Base-by-base conservation (phyloP, 2,797 vertebrate species). In the Coendou prehensilis region DNA sequence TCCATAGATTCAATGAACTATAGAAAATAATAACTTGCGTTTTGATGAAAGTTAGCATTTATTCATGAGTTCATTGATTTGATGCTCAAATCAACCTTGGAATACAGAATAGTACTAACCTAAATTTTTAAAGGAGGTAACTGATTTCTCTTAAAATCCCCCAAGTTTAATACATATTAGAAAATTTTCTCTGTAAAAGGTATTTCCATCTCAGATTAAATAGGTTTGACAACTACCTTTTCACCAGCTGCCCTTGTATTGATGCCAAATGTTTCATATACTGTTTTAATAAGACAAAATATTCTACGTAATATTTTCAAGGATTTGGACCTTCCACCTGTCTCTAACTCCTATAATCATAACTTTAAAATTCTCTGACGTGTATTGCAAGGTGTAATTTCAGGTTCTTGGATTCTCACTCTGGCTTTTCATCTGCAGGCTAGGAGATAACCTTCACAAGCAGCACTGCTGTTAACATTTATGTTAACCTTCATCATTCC, bases 391-490 rank as follows among this genome's bases (percentile, higher is more conserved):
- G 50, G 80, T 94, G 1, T 87, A 95, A 96, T 98, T 97, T 95
- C 15, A 20, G 9, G 7, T 91, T 83, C 50, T 95, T 28, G n/a
- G 33, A 45, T 67, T 78, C 54, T 94, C 18, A 11, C 7, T 81
- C 47, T 86, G 47, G 13, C 73, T 80, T 93, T 64, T 71, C 87
- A 64, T 95, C 92, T 87, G 47, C 41, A 10, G 47, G 22, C 56
- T 69, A 0, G 83, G 26, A 78, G 91, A 90, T 97, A 95, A 71
- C 47, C 47, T 97, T 94, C 61, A 4, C 47, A 80, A 61, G 41
- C 87, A 94, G 84, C 56, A 37, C 22, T 69, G 50, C 91, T 73
- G 82, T 97, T 98, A 95, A 83, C 86, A 87, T 93, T 97, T 63
- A 69, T 8, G 54, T 94, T 97, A 95, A 71, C 20, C 91, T 98